Conservation (phyloP, 2,888 invertebrate genomes). For the Dynastes tityus region DNA sequence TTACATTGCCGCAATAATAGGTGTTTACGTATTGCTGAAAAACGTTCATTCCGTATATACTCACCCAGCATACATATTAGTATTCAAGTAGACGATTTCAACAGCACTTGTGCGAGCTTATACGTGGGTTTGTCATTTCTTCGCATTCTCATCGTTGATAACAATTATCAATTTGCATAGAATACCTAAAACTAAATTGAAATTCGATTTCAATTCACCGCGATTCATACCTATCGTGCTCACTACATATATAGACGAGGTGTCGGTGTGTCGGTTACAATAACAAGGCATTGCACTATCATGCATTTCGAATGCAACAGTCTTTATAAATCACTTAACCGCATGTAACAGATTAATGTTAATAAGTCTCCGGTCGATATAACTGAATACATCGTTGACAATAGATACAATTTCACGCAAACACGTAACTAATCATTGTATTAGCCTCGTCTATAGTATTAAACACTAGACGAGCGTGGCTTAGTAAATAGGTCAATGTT, state of each 20-base stretch:
- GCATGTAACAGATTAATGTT: slow-evolving; percentile 41
- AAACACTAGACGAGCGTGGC: slow-evolving; percentile 19
- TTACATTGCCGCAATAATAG: neutral
- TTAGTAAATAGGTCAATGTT: slow-evolving; percentile 43
- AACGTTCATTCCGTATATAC: neutral
- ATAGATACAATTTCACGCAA: slow-evolving; percentile 44
- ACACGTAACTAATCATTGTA: slow-evolving; percentile 30
- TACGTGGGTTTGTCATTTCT: slow-evolving; percentile 14
- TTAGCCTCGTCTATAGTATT: slow-evolving; percentile 12
- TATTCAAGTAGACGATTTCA: slow-evolving; percentile 22
- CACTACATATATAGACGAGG: slow-evolving; percentile 12
- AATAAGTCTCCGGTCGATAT: slow-evolving; percentile 31
- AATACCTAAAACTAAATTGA: slow-evolving; percentile 43
- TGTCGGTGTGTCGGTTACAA: slow-evolving; percentile 21
- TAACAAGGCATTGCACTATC: slow-evolving; percentile 40
- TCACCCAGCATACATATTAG: slow-evolving; percentile 7
- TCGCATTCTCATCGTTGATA: slow-evolving; percentile 13
- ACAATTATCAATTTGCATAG: slow-evolving; percentile 44
- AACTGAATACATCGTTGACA: slow-evolving; percentile 34
- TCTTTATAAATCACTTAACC: slow-evolving; percentile 47
- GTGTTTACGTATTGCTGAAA: neutral
- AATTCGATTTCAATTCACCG: slow-evolving; percentile 33
- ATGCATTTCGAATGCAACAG: slow-evolving; percentile 29
- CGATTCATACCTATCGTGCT: slow-evolving; percentile 2
- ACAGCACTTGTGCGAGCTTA: neutral